phyloP scores from a whole-genome alignment of 35 echinoderm and acorn worm species.

The Hemicentrotus pulcherrimus region DNA sequence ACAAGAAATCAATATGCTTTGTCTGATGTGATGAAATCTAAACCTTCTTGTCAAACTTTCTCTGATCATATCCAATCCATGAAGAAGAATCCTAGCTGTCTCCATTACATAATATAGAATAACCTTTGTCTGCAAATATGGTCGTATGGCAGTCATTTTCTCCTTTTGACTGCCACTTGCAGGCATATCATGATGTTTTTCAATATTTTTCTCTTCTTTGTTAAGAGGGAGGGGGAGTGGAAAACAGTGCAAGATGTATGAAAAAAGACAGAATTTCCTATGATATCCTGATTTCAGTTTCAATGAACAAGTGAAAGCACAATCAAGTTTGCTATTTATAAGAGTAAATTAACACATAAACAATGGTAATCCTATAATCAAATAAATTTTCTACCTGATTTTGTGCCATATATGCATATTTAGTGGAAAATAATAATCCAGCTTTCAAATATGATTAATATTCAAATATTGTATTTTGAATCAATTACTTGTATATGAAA shows the following conservation, averaged over 20 bases:
- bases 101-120: constrained; percentile 14
- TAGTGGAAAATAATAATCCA: background rate
- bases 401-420: background rate
- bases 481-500: too few species aligned
- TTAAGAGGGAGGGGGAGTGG: background rate
- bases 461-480: background rate
- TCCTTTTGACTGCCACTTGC: background rate
- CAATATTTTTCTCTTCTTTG: background rate
- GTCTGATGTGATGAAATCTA: background rate
- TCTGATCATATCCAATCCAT: background rate
- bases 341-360: background rate
- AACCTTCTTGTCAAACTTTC: background rate
- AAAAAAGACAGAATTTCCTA: background rate
- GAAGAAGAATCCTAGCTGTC: background rate
- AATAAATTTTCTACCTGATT: background rate
- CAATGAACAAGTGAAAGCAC: background rate
- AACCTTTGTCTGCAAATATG: background rate
- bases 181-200: background rate
- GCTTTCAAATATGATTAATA: background rate
- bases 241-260: background rate
- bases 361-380: background rate
- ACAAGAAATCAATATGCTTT: background rate
- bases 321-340: background rate
- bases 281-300: background rate
- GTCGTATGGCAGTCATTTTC: background rate